Base-by-base conservation (phyloP, 2,888 invertebrate genomes). In the Agrotis ipsilon region DNA sequence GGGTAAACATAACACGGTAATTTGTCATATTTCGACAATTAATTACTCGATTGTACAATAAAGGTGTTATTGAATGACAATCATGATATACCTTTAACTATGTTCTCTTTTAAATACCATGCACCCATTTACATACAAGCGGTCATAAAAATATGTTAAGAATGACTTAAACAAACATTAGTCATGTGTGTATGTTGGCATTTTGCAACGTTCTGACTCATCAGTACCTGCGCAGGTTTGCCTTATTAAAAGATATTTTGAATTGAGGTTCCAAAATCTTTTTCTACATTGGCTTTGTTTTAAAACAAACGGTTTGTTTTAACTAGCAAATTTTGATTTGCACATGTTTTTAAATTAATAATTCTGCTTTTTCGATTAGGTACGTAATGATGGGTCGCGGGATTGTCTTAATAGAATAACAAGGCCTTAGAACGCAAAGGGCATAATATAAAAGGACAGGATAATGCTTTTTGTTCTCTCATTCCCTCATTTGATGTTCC, bases 181-280 rank as follows among this genome's bases (percentile, higher is more conserved):
- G 77, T 69, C 77, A 78, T 32, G 21, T 27, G 21, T 63, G 43
- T 49, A 16, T n/a, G 55, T 69, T 46, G 63, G 63, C 18, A 49
- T 65, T 61, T 64, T 70, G 69, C 48, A 81, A 18, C 16, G 43
- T 24, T 13, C 59, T 76, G 81, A 77, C 51, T 76, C 77, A 68
- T 27, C 16, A 5, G 51, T 60, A 68, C 59, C 68, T 77, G 76
- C 54, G 46, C 80, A 60, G 68, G 58, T 63, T 80, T 32, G 24
- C 16, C 13, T n/a, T 39, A n/a, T 1, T 46, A n/a, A 3, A 46
- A 27, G n/a, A 32, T 18, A 32, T 46, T 72, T 51, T 39, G 7
- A 39, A 13, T 78, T 45, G 2, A 46, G 49, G 43, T 24, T 61
- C 49, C 4, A n/a, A 43, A 77, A 70, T 51, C 18, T 45, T 9